Conservation (phyloP, 2,797 vertebrate species). For the Mormyrops boulengeri region DNA sequence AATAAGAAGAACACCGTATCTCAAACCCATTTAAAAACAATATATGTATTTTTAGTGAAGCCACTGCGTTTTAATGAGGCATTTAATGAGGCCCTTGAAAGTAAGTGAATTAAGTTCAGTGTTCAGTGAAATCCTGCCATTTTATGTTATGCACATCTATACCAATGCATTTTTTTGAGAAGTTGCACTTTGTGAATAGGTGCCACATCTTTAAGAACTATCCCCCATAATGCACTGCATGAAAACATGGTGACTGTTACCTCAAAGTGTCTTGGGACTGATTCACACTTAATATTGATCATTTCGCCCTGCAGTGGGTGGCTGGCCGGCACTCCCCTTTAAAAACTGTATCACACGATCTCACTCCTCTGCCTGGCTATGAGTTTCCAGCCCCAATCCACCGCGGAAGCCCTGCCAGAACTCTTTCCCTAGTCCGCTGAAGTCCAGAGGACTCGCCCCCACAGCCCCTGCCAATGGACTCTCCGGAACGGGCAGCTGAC, state of each 20-base stretch:
- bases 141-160: background rate
- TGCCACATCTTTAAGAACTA: background rate
- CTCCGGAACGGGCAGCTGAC: background rate
- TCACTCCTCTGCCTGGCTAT: background rate
- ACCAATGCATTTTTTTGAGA: background rate
- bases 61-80: background rate
- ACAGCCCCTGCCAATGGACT: background rate
- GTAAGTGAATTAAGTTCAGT: background rate
- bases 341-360: background rate
- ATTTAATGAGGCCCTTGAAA: background rate
- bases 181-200: background rate
- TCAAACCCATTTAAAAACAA: background rate
- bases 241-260: background rate
- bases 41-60: background rate
- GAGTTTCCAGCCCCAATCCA: background rate
- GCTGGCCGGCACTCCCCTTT: background rate
- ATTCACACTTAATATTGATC: background rate
- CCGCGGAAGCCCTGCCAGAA: background rate
- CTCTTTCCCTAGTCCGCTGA: background rate
- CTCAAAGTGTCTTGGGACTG: background rate
- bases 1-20: background rate
- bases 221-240: background rate
- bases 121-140: background rate
- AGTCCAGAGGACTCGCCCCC: background rate
- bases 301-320: background rate